These are phyloP conservation scores for Doryteuthis pealeii DNA, from an alignment of 1,140 invertebrate genomes.

Conservation along the genomic window DNA sequence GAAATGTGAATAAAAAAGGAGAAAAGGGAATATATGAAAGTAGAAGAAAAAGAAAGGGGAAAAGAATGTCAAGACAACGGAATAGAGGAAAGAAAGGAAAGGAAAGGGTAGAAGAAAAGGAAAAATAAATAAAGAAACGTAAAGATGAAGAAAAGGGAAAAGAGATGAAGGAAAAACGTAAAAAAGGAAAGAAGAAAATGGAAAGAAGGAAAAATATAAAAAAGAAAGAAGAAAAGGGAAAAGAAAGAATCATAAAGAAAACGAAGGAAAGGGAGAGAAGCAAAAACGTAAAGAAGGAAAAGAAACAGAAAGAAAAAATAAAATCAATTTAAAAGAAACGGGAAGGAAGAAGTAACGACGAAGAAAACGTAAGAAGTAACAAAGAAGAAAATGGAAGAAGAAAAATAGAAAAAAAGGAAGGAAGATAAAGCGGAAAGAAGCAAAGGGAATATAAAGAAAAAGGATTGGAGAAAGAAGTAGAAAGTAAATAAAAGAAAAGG, in stretches of 20 bases:
- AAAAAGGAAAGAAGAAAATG: too few relatives aligned
- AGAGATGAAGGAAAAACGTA: too few relatives aligned
- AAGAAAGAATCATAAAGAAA: too few relatives aligned
- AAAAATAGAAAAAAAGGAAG: neutral
- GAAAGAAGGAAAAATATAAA: too few relatives aligned
- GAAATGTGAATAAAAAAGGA: neutral
- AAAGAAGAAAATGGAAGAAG: neutral
- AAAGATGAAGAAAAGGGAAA: too few relatives aligned
- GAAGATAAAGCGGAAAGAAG: neutral
- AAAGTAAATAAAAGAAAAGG: neutral
- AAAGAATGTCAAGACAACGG: neutral
- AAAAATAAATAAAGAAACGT: neutral
- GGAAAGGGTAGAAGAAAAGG: neutral
- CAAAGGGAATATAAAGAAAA: neutral
- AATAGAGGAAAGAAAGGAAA: neutral
- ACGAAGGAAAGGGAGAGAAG: neutral
- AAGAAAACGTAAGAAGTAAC: too few relatives aligned
- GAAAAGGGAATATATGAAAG: neutral
- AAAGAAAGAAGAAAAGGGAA: neutral
- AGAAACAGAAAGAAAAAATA: neutral
- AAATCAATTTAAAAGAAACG: neutral
- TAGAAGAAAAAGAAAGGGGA: neutral
- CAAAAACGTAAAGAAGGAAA: neutral
- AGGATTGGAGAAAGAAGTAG: neutral
- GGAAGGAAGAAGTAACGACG: neutral